Evolutionary conservation across 2,797 vertebrate species (phyloP), one percentile per base, ranked within the genome.

Genomic region (Enteromius unitaeniatus): DNA sequence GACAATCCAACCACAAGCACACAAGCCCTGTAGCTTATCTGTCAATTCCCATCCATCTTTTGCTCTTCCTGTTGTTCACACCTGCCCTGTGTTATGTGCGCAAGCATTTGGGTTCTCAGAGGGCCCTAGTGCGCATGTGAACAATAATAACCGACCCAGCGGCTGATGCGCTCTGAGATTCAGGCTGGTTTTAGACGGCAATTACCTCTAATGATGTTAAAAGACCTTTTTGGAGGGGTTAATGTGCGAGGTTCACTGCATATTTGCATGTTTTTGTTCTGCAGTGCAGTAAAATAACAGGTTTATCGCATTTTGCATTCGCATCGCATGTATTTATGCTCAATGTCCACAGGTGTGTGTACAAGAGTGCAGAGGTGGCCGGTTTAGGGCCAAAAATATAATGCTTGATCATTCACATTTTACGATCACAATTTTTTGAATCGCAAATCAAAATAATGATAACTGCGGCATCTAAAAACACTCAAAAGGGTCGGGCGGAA

Each of bases 1-100:
- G 65, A 47, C 70, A 86, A 89, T 89, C 91, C 85, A 90, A 90
- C 45, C 78, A 17, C 64, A 68, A 83, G 62, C 47, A 58, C 62
- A 55, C 37, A 76, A 34, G 28, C 31, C 47, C 81, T 76, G 72
- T 53, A 55, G 81, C 72, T 68, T 83, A 83, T 76, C 47, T 28
- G 34, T 76, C 72, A 68, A 83, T 83, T 62, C 53, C 45, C 51
- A 70, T 81, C 70, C 45, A 70, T 76, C 62, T 42, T 78, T 70
- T 37, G 31, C 42, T 40, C 42, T 51, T 34, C 55, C 11, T 51
- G 65, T 31, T 31, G 79, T 60, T 76, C 73, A 69, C 49, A 40
- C 45, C 69, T 80, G 78, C 49, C 60, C 77, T 31, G 11, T 37
- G 68, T 73, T 64, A 55, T 37, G 58, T 15, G 34, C 14, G 4